Evolutionary conservation across 2,888 invertebrate species (phyloP), one percentile per base, ranked within the genome.

Genomic region (Diplolepis rosae): DNA sequence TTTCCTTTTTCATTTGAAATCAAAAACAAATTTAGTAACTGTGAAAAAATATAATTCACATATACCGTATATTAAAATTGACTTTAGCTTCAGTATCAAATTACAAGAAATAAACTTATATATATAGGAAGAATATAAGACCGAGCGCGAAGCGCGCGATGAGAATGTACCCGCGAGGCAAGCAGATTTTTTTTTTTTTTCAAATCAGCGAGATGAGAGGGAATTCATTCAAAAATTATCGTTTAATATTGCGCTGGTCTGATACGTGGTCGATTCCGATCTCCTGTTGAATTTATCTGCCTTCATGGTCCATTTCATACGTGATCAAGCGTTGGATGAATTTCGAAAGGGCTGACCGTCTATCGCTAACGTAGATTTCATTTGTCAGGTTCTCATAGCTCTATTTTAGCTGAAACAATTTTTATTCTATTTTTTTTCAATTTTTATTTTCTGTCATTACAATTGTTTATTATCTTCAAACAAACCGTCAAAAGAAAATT

Each of bases 211-310:
- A n/a, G n/a, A n/a, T n/a, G 7, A n/a, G n/a, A 9, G 45, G 11
- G 7, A 39, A 18, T 18, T 56, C 24, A 61, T 71, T 50, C 42
- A 35, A 75, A 74, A 74, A 75, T 72, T 71, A 65, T 68, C 66
- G 32, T 52, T 50, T 32, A 67, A 65, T 54, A 52, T 51, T 13
- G 27, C 9, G 1, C 15, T 6, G 24, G 13, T 52, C 7, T 7
- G 50, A 52, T 15, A 52, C 30, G 30, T 9, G 9, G 30, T 22
- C 32, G 56, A 56, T 35, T 35, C 39, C 24, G 39, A 51, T 35
- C 42, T 66, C 39, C 39, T 48, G 68, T 22, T 61, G 68, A 71
- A 74, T 76, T 69, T 68, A 71, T 68, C 42, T 65, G 15, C 39
- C 68, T 71, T 72, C 30, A 51, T 54, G 45, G 42, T n/a, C 24